A percentile compares a stretch with the other conserved stretches of the same genome.
These are phyloP conservation scores for Calycopis cecrops DNA, from an alignment of 1,140 invertebrate genomes.

Conservation along the genomic window DNA sequence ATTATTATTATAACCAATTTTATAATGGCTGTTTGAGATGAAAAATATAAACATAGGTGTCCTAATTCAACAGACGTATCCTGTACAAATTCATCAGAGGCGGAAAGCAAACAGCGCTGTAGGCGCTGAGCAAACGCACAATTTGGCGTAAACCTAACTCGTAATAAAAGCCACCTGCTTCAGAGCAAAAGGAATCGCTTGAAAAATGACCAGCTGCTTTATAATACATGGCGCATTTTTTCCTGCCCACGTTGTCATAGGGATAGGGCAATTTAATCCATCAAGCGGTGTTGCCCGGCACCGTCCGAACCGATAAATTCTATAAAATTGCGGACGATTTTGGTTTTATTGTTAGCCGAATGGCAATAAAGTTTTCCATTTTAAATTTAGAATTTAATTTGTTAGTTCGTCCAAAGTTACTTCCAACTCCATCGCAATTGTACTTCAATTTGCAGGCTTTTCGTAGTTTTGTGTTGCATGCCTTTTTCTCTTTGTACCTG, in stretches of 20 bases:
- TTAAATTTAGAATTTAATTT: slow-evolving; percentile 11
- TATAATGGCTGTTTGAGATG: no score
- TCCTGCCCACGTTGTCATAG: slow-evolving; percentile 74
- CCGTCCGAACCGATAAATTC: slow-evolving; percentile 65
- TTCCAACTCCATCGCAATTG: no score
- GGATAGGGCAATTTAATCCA: slow-evolving; percentile 76
- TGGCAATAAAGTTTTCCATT: slow-evolving; percentile 19
- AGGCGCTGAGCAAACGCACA: slow-evolving; percentile 48
- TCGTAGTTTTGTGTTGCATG: no score
- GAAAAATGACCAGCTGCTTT: slow-evolving; percentile 76
- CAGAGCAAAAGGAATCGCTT: slow-evolving; percentile 71
- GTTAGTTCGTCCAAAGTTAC: no score
- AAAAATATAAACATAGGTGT: slow-evolving; percentile 22
- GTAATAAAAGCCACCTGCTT: slow-evolving; percentile 58
- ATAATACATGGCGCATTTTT: slow-evolving; percentile 72
- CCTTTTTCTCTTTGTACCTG: no score
- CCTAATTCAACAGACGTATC: slow-evolving; percentile 55
- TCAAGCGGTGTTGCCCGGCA: slow-evolving; percentile 61
- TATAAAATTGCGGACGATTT: slow-evolving; percentile 63
- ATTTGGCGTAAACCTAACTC: slow-evolving; percentile 41
- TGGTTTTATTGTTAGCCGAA: slow-evolving; percentile 63
- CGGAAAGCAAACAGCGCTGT: slow-evolving; percentile 41
- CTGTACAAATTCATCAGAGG: slow-evolving; percentile 53
- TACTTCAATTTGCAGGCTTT: no score
- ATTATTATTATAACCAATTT: no score